These are phyloP conservation scores for Cuniculus paca DNA, from an alignment of 2,797 vertebrate species.

Conservation along the genomic window DNA sequence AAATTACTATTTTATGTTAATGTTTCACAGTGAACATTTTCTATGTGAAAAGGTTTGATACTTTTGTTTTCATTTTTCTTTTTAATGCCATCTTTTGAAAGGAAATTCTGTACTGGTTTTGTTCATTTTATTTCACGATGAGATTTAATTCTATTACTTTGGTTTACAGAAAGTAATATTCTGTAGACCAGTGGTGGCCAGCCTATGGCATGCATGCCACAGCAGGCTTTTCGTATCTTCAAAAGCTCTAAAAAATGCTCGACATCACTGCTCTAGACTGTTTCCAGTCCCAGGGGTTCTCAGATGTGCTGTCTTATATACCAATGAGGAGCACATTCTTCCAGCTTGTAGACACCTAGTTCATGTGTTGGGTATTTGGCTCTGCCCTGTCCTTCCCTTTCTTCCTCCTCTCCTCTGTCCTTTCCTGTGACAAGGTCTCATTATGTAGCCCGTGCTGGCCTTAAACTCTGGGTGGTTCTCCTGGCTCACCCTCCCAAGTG, in stretches of 20 bases:
- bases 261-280: not conserved
- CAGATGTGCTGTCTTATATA: not conserved
- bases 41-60: not conserved
- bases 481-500: not conserved
- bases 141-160: conserved; percentile 8
- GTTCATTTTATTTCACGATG: not conserved
- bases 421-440: not conserved
- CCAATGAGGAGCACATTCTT: not conserved
- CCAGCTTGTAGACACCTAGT: not conserved
- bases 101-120: not conserved
- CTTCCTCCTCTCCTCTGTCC: too few relatives aligned
- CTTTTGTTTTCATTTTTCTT: not conserved
- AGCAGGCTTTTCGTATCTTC: not conserved
- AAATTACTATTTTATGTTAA: not conserved
- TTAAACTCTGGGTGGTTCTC: not conserved
- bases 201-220: not conserved
- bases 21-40: not conserved
- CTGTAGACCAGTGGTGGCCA: not conserved
- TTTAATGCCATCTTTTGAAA: not conserved
- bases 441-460: not conserved
- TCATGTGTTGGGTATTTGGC: not conserved
- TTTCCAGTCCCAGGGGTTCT: not conserved
- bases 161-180: not conserved
- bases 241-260: not conserved
- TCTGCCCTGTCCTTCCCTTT: not conserved